Base-by-base conservation (phyloP, 2,888 invertebrate genomes). In the Nebria salina region DNA sequence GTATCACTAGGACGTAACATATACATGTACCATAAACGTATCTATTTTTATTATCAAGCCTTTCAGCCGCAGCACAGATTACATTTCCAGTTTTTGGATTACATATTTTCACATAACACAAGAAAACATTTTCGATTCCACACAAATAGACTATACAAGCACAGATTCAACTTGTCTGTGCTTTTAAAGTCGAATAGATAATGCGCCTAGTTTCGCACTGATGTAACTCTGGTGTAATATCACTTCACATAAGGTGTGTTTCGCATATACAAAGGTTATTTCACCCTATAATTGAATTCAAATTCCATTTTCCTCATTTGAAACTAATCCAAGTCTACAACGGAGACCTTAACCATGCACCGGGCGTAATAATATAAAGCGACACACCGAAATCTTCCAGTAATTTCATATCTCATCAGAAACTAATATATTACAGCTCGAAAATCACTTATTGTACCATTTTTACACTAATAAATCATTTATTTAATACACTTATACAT, bases 251-350 rank as follows among this genome's bases (percentile, higher is more conserved):
- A 13, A 11, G 13, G 11, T 54, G 7, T 13, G 7, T 8, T 13
- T 13, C 54, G 54, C 7, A 11, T 54, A 54, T 13, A 54, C 34
- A 34, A 34, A n/a, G 15, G 74, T 74, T 79, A 75, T 75, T 79
- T 74, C 79, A 25, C 66, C 11, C 5, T 70, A 75, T 80, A 80
- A 80, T 80, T 80, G 75, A 75, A 80, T 80, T 80, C 75, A 43
- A 64, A 80, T 70, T 68, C 80, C 80, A 80, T 80, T 80, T 80
- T 75, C 80, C 80, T 80, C 68, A 80, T 80, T 80, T 80, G 80
- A 75, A 75, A 80, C 75, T 80, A 80, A 80, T 80, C 75, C 73
- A 5, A 7, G 26, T 11, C 11, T 70, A 70, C 70, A 70, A 20
- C 70, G 26, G 70, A 20, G 6, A 70, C 25, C 70, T 70, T 70